Evolutionary conservation across 2,888 invertebrate genomes (phyloP), one percentile per base, ranked within the genome.

Genomic region (Koerneria pararmatus): DNA sequence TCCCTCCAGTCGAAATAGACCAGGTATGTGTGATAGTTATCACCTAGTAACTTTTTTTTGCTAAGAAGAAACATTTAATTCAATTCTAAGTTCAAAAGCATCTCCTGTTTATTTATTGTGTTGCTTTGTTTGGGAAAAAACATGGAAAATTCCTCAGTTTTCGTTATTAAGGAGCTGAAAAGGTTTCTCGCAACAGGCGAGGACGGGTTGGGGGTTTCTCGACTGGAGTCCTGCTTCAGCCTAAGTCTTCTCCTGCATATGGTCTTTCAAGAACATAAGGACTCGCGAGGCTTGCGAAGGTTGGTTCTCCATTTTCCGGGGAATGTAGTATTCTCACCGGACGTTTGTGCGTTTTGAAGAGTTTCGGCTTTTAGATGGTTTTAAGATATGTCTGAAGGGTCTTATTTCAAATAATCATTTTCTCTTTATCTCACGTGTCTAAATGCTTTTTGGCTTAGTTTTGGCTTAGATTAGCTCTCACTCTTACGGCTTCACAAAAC

Each of bases 251-350:
- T 82, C 1, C 69, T 82, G 11, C 80, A 80, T 29, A 77, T 82
- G 72, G 71, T 82, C 27, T 82, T 74, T 65, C 82, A 82, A 67
- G 82, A 82, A 66, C 78, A 78, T 69, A 81, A 79, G 60, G 79
- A 82, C 62, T 75, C 80, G 0, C 58, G 80, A 29, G 71, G 69
- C 35, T 73, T 82, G 35, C 71, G 80, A 67, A 77, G 79, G 81
- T 81, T 56, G n/a, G 41, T 46, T 46, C 11, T 3, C 29, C n/a
- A 54, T 41, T 41, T 41, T n/a, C 46, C 11, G 46, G 11, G 11
- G 46, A n/a, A n/a, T 41, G n/a, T 15, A 11, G 11, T 41, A 41
- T 41, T n/a, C n/a, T n/a, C n/a, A n/a, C n/a, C n/a, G n/a, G n/a
- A n/a, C n/a, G n/a, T n/a, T n/a, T 41, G 46, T 41, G 46, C 46